Base-by-base conservation (phyloP, 2,888 invertebrate genomes). In the Melieria picta region DNA sequence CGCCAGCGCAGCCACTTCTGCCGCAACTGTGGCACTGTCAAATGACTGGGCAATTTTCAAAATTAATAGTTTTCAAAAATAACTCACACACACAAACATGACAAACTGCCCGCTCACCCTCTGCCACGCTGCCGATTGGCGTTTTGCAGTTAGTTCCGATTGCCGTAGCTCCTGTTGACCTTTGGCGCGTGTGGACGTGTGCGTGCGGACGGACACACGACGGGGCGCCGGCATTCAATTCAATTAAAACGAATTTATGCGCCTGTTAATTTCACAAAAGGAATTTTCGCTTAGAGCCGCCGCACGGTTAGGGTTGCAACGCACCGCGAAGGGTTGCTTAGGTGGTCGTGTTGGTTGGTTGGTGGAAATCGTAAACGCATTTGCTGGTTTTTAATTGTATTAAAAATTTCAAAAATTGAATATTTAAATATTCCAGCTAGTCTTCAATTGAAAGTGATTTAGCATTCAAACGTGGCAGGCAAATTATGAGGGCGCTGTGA, bases 11-110 rank as follows among this genome's bases (percentile, higher is more conserved):
- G 2, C 30, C 30, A 30, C 30, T 30, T 30, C 1, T 30, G 30
- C 30, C 30, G 30, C 30, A 30, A 30, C 30, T 30, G 30, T 30
- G 3, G 30, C 30, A 30, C 30, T 30, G 30, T 2, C 30, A 30
- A 30, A 30, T 30, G 30, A 30, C 30, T 2, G 30, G 62, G 65
- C 71, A 65, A 65, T 65, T 65, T 71, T 67, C 52, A 67, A 63
- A 52, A 65, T 71, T 71, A 71, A 65, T 71, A 71, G 71, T 71
- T 71, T 71, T 71, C 52, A 58, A 71, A 71, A 71, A 71, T 60
- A 65, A 9, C 10, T 30, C 30, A 45, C 11, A 43, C 45, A 4
- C 11, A 50, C 45, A 16, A 50, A n/a, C 50, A 4, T 65, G 30
- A 6, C 50, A 46, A n/a, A 16, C 13, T 48, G 5, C 7, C 10